phyloP scores from a whole-genome alignment of 2,113 vertebrate species.

The Amblyornis subalaris region DNA sequence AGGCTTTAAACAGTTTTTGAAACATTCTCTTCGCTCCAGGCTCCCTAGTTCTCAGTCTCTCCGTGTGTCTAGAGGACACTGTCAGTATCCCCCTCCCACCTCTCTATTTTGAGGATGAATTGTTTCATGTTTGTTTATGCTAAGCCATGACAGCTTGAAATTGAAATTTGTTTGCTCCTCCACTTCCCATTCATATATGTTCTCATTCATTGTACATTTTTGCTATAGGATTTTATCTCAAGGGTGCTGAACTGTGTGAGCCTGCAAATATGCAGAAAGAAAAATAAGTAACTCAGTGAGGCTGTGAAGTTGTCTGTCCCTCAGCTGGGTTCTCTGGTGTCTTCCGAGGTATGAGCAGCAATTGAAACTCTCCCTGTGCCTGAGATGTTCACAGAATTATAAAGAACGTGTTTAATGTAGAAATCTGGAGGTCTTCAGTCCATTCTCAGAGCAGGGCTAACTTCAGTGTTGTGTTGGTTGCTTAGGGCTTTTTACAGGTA shows the following conservation, averaged over 20 bases:
- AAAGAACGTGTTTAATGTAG: not conserved
- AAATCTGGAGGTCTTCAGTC: not conserved
- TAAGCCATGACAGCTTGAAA: constrained; percentile 55
- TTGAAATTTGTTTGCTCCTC: constrained; percentile 52
- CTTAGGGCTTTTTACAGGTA: not conserved
- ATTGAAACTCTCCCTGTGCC: not conserved
- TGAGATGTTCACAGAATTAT: not conserved
- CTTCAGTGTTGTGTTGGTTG: not conserved
- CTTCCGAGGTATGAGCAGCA: not conserved
- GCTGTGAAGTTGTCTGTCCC: not conserved
- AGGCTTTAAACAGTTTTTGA: constrained; percentile 8
- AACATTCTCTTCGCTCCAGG: not conserved
- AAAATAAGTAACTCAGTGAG: not conserved
- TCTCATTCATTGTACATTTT: constrained; percentile 18
- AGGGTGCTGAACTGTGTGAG: constrained; percentile 2
- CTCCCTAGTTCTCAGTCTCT: constrained; percentile 8
- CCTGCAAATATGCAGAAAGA: not conserved
- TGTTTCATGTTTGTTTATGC: constrained; percentile 54
- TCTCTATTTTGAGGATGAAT: not conserved
- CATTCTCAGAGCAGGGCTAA: not conserved
- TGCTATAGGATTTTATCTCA: constrained; percentile 20
- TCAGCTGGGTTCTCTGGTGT: not conserved
- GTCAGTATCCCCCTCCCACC: not conserved
- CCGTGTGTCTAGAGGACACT: constrained; percentile 20
- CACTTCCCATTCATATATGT: constrained; percentile 25